Evolutionary conservation across 2,888 invertebrate species (phyloP).

Genomic region (Sphaeridia pumilis): DNA sequence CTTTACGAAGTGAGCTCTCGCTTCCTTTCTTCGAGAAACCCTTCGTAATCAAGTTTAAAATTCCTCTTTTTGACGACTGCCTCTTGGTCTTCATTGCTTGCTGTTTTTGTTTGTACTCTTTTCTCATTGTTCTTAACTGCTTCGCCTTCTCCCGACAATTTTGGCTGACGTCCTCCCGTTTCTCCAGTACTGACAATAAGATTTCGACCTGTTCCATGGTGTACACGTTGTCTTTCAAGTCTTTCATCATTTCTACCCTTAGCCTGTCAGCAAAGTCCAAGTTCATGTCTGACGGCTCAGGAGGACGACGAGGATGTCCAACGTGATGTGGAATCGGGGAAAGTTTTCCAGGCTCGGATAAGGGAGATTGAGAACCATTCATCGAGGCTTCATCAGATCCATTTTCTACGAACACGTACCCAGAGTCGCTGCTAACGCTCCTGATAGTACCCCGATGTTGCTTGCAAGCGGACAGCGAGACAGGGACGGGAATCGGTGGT

Average conservation of each 20-base stretch:
- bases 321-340: background rate
- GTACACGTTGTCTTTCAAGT: constrained; percentile 78
- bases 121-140: constrained; percentile 64
- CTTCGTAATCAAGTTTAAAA: too few relatives aligned
- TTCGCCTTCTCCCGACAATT: constrained; percentile 69
- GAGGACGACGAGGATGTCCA: background rate
- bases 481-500: constrained; percentile 25
- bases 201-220: constrained; percentile 64
- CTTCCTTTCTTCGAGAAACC: too few relatives aligned
- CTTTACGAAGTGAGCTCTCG: too few relatives aligned
- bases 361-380: background rate
- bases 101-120: constrained; percentile 71
- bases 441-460: too few relatives aligned
- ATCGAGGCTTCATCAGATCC: background rate
- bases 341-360: background rate
- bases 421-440: too few relatives aligned
- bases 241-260: constrained; percentile 71
- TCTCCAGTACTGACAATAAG: constrained; percentile 74
- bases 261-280: constrained; percentile 47
- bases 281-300: background rate
- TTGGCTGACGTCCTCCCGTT: constrained; percentile 73
- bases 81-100: constrained; percentile 60
- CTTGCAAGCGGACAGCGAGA: background rate
- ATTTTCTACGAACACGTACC: too few relatives aligned
- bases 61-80: too few relatives aligned